Conservation (phyloP, 2,888 invertebrate genomes). For the Drosophila anomelani region DNA sequence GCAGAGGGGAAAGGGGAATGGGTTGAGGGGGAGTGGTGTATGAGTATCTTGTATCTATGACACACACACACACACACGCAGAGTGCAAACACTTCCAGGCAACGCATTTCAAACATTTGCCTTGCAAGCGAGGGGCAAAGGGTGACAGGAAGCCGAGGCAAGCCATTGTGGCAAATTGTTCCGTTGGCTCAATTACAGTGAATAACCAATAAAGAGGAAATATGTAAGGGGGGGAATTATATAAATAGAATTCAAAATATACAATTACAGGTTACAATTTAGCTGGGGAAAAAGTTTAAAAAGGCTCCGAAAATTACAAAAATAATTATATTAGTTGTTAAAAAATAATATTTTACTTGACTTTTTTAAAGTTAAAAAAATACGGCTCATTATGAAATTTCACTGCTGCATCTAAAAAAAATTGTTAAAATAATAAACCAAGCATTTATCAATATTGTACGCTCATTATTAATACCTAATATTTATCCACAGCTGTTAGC, state of each 20-base stretch:
- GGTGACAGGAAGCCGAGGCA: slow-evolving; percentile 4
- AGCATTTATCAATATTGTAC: too few species aligned
- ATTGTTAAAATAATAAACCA: too few species aligned
- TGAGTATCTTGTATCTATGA: slow-evolving; percentile 43
- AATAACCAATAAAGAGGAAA: background rate
- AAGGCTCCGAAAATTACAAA: too few species aligned
- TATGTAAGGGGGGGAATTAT: too few species aligned
- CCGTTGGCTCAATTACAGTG: slow-evolving; percentile 16
- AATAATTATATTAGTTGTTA: too few species aligned
- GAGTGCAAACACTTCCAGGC: slow-evolving; percentile 60
- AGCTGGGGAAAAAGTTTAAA: too few species aligned
- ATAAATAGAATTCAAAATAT: too few species aligned
- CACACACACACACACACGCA: slow-evolving; percentile 16
- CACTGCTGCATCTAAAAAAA: too few species aligned
- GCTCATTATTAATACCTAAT: background rate
- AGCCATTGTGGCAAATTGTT: slow-evolving; percentile 65
- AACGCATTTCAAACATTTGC: slow-evolving; percentile 56
- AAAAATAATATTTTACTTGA: too few species aligned
- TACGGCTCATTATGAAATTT: too few species aligned
- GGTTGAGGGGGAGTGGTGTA: background rate
- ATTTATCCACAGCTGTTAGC: background rate
- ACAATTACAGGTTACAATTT: too few species aligned
- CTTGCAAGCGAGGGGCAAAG: slow-evolving; percentile 4
- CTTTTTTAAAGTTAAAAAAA: too few species aligned
- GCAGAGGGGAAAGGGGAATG: background rate